phyloP scores from a whole-genome alignment of 2,113 vertebrate species.

The Tragelaphus strepsiceros region DNA sequence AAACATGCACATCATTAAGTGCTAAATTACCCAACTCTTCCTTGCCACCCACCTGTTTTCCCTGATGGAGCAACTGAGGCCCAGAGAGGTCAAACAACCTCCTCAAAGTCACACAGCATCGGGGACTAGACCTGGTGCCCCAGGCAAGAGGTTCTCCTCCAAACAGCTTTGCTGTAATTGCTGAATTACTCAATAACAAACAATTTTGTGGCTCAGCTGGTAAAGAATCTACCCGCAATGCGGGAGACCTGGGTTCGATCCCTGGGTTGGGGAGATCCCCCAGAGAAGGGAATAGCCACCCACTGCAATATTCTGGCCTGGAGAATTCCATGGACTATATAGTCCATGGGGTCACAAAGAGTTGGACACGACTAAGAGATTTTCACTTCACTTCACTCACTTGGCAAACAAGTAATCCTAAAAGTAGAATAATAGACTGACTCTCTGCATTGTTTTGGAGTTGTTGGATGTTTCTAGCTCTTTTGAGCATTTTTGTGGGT shows the following conservation, averaged over 20 bases:
- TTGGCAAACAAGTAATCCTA: neutral
- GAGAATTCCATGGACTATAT: neutral
- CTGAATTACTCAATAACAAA: neutral
- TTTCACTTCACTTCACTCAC: neutral
- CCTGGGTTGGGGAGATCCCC: neutral
- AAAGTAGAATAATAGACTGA: neutral
- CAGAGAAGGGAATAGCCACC: neutral
- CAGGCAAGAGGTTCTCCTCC: neutral
- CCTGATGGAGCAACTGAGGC: neutral
- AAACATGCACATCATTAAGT: neutral
- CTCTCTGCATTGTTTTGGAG: neutral
- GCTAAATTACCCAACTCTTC: neutral
- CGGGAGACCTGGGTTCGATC: neutral
- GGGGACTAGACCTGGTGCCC: neutral
- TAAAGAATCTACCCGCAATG: neutral
- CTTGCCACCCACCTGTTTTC: neutral
- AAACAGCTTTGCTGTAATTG: neutral
- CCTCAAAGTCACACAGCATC: neutral
- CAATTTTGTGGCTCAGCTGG: neutral
- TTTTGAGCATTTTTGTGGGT: slow-evolving; percentile 28
- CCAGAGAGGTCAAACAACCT: neutral
- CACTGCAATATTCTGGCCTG: neutral
- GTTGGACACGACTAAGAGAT: neutral
- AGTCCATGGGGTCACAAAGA: neutral
- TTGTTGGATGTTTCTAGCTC: neutral